phyloP scores from a whole-genome alignment of 1,140 invertebrate species.

The Bombus balteatus region DNA sequence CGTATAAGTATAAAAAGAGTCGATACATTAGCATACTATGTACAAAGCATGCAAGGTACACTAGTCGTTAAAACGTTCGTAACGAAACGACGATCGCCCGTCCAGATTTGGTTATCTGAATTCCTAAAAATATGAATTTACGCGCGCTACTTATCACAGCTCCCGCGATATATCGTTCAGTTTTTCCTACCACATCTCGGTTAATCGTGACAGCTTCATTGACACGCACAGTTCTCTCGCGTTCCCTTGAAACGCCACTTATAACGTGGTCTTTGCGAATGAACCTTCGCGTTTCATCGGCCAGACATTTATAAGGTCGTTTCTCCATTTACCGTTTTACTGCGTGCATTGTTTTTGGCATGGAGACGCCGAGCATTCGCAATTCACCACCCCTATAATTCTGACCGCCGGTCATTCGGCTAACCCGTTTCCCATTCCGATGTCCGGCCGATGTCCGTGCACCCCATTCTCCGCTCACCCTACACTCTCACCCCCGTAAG shows the following conservation, averaged over 20 bases:
- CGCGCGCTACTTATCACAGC: background rate
- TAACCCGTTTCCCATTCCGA: constrained; percentile 68
- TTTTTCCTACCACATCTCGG: background rate
- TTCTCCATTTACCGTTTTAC: constrained; percentile 52
- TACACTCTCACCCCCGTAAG: constrained; percentile 15
- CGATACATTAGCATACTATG: no score
- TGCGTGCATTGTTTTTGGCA: constrained; percentile 61
- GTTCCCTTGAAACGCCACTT: background rate
- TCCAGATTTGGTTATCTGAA: background rate
- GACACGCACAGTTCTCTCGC: background rate
- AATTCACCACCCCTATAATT: constrained; percentile 60
- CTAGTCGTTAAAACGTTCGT: no score
- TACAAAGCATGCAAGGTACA: no score
- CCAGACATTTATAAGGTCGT: constrained; percentile 37
- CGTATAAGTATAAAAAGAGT: no score
- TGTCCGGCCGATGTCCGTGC: constrained; percentile 59
- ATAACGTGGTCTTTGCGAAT: background rate
- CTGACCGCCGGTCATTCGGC: constrained; percentile 65
- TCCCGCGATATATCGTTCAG: no score
- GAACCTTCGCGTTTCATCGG: background rate
- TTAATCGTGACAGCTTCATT: background rate
- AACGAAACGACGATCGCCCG: no score
- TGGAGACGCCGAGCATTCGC: constrained; percentile 40
- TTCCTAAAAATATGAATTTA: background rate
- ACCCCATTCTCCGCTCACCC: constrained; percentile 29